These are phyloP conservation scores for Dissostichus mawsoni DNA, from an alignment of 2,113 vertebrate species.

Conservation along the genomic window DNA sequence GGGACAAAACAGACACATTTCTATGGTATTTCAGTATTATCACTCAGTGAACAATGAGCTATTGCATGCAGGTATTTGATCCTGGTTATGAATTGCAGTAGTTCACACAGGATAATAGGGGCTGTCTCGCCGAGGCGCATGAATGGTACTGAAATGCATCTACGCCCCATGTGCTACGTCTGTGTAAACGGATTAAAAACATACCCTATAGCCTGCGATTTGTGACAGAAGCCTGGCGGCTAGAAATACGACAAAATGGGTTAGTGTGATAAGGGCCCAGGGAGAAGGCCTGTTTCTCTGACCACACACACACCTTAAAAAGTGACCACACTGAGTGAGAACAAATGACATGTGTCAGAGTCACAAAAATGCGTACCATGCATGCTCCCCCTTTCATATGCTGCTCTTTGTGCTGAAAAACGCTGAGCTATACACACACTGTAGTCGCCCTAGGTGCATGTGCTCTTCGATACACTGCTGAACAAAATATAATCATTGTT, in stretches of 20 bases:
- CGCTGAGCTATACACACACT: constrained; percentile 77
- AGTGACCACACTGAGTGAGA: constrained; percentile 58
- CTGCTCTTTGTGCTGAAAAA: constrained; percentile 83
- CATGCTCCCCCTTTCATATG: constrained; percentile 58
- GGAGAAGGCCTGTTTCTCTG: constrained; percentile 60
- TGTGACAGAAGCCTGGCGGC: constrained; percentile 47
- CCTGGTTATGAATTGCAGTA: background rate
- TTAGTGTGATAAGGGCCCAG: constrained; percentile 65
- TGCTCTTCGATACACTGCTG: constrained; percentile 36
- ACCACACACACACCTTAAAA: constrained; percentile 45
- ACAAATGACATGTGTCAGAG: constrained; percentile 74
- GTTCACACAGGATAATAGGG: background rate
- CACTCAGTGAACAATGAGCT: background rate
- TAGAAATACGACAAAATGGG: constrained; percentile 50
- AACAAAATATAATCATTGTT: constrained; percentile 37
- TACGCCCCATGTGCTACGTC: constrained; percentile 28
- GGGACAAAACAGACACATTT: background rate
- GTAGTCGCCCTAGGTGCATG: constrained; percentile 62
- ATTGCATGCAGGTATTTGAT: background rate
- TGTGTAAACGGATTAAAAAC: constrained; percentile 61
- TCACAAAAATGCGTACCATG: constrained; percentile 48
- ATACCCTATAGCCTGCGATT: constrained; percentile 45
- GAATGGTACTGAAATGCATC: constrained; percentile 27
- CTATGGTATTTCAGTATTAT: background rate
- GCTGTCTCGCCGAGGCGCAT: constrained; percentile 3